A percentile compares a stretch with the other conserved stretches of the same genome.
Evolutionary conservation across 2,113 vertebrate genomes (phyloP).

Genomic region (Glaucidium brasilianum): DNA sequence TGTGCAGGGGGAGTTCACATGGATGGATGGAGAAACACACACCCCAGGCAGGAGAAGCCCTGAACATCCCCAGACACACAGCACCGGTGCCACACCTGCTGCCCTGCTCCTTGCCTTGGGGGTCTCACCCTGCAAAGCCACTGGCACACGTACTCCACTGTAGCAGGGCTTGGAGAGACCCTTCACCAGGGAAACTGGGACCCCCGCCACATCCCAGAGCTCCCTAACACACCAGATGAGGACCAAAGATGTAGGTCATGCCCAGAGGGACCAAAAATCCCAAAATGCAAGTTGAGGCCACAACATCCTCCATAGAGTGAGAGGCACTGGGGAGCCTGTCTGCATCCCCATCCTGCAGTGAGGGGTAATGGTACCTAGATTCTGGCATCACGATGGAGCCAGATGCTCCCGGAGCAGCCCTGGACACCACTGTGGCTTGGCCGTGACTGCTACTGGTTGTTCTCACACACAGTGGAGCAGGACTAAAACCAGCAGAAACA

Average conservation of each 20-base stretch:
- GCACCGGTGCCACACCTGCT: neutral
- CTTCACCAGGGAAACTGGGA: neutral
- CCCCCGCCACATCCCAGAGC: neutral
- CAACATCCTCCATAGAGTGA: neutral
- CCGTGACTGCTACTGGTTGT: accelerated
- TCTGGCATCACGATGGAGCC: accelerated
- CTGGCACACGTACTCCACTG: neutral
- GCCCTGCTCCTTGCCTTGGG: neutral
- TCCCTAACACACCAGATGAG: neutral
- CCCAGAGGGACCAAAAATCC: neutral
- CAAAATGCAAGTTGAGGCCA: neutral
- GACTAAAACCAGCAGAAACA: neutral
- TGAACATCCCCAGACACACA: accelerated
- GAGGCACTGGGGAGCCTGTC: neutral
- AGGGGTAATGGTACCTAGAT: neutral
- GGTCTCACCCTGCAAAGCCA: neutral
- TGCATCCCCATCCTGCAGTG: accelerated
- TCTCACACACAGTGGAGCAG: neutral
- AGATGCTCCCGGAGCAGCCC: accelerated
- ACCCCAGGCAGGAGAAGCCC: neutral
- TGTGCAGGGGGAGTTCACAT: neutral
- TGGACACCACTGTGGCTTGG: neutral
- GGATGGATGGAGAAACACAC: neutral
- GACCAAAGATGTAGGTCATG: neutral
- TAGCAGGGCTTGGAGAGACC: neutral